phyloP scores from a whole-genome alignment of 2,888 invertebrate genomes.

The Drosophila setosimentum region DNA sequence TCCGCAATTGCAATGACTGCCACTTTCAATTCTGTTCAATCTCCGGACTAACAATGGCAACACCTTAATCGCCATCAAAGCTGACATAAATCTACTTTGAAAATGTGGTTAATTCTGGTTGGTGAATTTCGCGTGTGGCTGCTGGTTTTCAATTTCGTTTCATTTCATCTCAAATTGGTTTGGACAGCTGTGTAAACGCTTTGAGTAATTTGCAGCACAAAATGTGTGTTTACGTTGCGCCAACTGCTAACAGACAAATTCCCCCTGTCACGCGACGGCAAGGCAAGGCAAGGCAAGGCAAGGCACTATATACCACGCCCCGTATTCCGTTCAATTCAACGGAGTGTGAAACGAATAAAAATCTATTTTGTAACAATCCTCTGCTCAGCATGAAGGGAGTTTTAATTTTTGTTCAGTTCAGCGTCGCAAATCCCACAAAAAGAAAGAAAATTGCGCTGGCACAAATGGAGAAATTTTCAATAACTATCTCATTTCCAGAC shows the following conservation, averaged over 20 bases:
- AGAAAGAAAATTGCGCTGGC: conserved; percentile 23
- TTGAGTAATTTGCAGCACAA: conserved; percentile 24
- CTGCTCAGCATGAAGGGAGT: conserved; percentile 29
- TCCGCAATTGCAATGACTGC: conserved; percentile 18
- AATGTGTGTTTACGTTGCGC: conserved; percentile 3
- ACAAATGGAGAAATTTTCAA: conserved; percentile 49
- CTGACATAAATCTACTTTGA: conserved; percentile 36
- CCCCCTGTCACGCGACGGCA: background rate
- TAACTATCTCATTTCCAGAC: conserved; percentile 52
- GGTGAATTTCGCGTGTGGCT: conserved; percentile 10
- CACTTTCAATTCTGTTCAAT: conserved; percentile 1
- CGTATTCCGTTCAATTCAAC: conserved; percentile 10
- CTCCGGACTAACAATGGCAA: conserved; percentile 10
- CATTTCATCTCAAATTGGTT: conserved; percentile 18
- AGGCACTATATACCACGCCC: background rate
- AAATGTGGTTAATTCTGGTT: conserved; percentile 23
- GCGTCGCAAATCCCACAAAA: conserved; percentile 28
- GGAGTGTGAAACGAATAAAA: conserved; percentile 38
- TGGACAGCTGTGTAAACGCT: conserved; percentile 33
- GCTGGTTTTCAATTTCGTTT: conserved; percentile 11
- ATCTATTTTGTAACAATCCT: conserved; percentile 52
- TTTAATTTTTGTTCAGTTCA: conserved; percentile 45
- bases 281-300: background rate
- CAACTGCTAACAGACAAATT: background rate
- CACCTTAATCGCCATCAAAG: conserved; percentile 17